Conservation (phyloP, 2,113 vertebrate species). For the Stercorarius parasiticus region DNA sequence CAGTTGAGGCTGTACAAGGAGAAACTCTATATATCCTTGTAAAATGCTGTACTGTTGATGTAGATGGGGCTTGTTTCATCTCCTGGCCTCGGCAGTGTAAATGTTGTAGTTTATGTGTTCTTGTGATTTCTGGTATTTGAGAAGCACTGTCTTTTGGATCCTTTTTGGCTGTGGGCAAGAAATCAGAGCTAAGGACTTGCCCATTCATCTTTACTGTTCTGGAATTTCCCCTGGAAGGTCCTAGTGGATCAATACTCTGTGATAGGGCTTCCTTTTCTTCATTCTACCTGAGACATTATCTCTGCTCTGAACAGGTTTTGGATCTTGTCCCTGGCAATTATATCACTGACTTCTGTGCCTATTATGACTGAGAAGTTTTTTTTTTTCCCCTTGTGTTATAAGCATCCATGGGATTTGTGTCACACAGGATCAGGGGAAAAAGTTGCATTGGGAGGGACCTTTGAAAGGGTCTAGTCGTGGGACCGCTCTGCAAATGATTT, state of each 20-base stretch:
- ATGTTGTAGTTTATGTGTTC: neutral
- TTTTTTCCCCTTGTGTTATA: neutral
- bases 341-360: neutral
- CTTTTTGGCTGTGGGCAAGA: neutral
- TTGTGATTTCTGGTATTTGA: neutral
- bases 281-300: neutral
- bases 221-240: neutral
- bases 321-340: neutral
- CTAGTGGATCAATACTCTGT: neutral
- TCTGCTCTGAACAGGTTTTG: neutral
- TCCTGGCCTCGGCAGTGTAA: neutral
- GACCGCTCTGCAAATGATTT: neutral
- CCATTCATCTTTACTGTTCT: neutral
- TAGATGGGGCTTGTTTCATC: neutral
- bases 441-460: neutral
- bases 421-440: neutral
- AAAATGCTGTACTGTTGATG: neutral
- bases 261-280: neutral
- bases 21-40: neutral
- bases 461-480: neutral
- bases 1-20: neutral
- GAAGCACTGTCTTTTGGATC: neutral
- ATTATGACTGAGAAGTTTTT: neutral
- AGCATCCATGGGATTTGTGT: neutral
- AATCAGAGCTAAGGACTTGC: neutral